A percentile compares a stretch with the other conserved stretches of the same genome.
Evolutionary conservation across 2,888 invertebrate species (phyloP).

Genomic region (Mesoligia furuncula): DNA sequence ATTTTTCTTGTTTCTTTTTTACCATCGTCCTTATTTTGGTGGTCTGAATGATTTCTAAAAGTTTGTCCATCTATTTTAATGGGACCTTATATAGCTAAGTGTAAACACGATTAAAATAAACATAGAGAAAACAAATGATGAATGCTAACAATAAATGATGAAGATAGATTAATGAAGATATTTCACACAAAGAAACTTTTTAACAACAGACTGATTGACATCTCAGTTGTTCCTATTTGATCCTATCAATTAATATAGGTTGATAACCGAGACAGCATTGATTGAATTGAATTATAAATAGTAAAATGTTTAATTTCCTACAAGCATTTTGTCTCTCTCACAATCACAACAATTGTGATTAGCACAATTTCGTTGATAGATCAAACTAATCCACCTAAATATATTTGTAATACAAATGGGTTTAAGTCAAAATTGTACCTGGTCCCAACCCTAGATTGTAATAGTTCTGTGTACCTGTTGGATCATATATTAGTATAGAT

Average conservation of each 20-base stretch:
- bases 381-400: not conserved
- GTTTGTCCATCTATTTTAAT: no score
- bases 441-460: not conserved
- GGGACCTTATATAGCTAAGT: no score
- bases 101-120: no score
- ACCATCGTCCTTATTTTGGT: no score
- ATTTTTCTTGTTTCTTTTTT: no score
- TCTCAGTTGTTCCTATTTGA: not conserved
- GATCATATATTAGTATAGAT: not conserved
- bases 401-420: not conserved
- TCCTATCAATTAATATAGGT: not conserved
- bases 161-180: no score
- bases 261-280: not conserved
- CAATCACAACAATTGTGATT: no score
- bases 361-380: not conserved
- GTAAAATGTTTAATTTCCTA: not conserved
- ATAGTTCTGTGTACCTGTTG: slow-evolving; percentile 9
- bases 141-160: no score
- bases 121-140: no score
- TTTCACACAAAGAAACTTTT: not conserved
- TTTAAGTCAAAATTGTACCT: not conserved
- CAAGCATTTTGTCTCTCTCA: not conserved
- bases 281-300: not conserved
- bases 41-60: no score
- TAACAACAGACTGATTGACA: not conserved